Percentiles rank a stretch among this genome's conserved stretches.
Conservation (phyloP, 2,888 invertebrate genomes). For the Tridacna crocea region DNA sequence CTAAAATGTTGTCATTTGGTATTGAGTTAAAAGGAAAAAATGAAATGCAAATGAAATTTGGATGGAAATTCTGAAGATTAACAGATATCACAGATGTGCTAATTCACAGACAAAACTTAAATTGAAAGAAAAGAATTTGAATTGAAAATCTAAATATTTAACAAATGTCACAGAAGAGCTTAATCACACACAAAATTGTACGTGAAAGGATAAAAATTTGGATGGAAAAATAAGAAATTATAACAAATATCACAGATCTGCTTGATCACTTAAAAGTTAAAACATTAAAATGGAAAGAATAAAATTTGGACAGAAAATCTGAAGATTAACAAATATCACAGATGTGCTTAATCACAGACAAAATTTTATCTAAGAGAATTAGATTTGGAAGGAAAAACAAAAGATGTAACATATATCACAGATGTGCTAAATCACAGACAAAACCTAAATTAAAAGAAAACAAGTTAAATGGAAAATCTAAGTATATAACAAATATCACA, state of each 20-base stretch:
- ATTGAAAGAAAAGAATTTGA: background rate
- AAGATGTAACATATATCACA: background rate
- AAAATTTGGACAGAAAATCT: background rate
- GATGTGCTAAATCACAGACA: slow-evolving; percentile 4
- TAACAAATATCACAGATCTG: background rate
- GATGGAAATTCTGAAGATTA: background rate
- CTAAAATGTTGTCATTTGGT: too few species aligned
- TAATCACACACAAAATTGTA: too few species aligned
- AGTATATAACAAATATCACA: background rate
- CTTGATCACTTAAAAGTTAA: background rate
- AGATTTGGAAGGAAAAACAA: too few species aligned
- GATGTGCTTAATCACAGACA: background rate
- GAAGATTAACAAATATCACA: background rate
- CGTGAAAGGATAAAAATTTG: too few species aligned
- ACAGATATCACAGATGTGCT: slow-evolving; percentile 6
- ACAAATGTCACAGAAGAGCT: too few species aligned
- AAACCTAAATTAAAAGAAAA: background rate
- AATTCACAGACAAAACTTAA: background rate
- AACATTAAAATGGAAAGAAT: too few species aligned
- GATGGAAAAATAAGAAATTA: background rate
- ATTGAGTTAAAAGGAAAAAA: too few species aligned
- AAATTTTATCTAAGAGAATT: background rate
- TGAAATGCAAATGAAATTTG: too few species aligned
- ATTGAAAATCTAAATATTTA: background rate
- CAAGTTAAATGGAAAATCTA: background rate